Base-by-base conservation (phyloP, 2,888 invertebrate genomes). In the Tillus elongatus region DNA sequence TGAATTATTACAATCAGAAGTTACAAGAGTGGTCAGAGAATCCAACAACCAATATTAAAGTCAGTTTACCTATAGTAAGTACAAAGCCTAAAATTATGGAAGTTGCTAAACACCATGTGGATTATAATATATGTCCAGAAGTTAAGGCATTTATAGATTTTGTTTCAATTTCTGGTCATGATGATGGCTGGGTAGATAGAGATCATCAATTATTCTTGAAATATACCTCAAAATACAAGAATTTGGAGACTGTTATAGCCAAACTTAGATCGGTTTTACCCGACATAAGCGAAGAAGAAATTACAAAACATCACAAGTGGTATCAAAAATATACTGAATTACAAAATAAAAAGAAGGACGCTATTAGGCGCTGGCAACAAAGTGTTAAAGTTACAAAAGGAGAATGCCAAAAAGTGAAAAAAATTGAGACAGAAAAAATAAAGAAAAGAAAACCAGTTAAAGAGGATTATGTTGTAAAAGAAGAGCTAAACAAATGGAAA, bases 141-240 rank as follows among this genome's bases (percentile, higher is more conserved):
- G 24, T 19, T n/a, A 19, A 19, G n/a, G 24, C 6, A 8, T 19
- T 8, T 19, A 19, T 19, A 6, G 24, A 19, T 19, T 19, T 19
- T 19, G 24, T 19, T 19, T 6, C 24, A 8, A 19, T n/a, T 8
- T 8, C 6, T 19, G 24, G 24, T 8, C 24, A 19, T 8, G 24
- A 19, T n/a, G 24, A 19, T n/a, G 24, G 24, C n/a, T 19, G 24
- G 24, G 6, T 19, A 19, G 24, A 19, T 8, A n/a, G 24, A 19
- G 24, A 19, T n/a, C 24, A 19, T 19, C 24, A 19, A n/a, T 6
- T 19, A 19, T 19, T 19, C n/a, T n/a, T 19, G n/a, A 19, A 19
- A 19, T 19, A 19, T 19, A 6, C 6, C 6, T 8, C 6, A 6
- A 19, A 19, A 19, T 19, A 19, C 24, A 19, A 19, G n/a, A 19